Evolutionary conservation across 2,797 vertebrate species (phyloP), one percentile per base, ranked within the genome.

Genomic region (Spinibarbus caldwelli): DNA sequence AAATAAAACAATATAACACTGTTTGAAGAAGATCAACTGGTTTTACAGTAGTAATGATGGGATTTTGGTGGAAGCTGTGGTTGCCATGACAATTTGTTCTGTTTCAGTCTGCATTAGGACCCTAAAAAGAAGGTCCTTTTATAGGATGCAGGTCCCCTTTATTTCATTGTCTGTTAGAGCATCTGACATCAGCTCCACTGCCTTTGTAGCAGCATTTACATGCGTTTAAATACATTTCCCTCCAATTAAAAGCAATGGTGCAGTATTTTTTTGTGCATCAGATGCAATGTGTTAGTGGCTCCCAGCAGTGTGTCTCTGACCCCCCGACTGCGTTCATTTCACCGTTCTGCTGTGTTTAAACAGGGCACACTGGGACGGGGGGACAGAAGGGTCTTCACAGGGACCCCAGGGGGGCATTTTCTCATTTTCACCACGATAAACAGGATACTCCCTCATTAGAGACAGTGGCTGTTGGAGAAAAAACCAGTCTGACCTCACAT

Each of bases 381-480:
- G 41, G 23, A 52, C 64, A 70, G 41, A 66, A 45, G 59, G 26
- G 29, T 45, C 59, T 80, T 67, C 80, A 71, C 67, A 41, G 47
- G 15, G 80, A 29, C 80, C 41, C 38, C 62, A 2, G 62, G 78
- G 78, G 62, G 38, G 26, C 59, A 29, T 54, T 70, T 70, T 57
- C 47, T 71, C 34, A 57, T 81, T 81, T 68, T 70, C 79, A 52
- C 66, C 45, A 29, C 8, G 45, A 67, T 81, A 81, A 57, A 41
- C 34, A n/a, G 45, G 49, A 80, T 80, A 26, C 14, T 2, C 31
- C 79, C 45, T 81, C 47, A 70, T 57, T 81, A 81, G 12, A 81
- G 47, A 52, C 45, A 45, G 66, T 45, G 23, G 47, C 64, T 52
- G 64, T 19, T 10, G 59, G 64, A 52, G 43, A 45, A 36, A 59